Conservation (phyloP, 2,888 invertebrate species). For the Myopa testacea region DNA sequence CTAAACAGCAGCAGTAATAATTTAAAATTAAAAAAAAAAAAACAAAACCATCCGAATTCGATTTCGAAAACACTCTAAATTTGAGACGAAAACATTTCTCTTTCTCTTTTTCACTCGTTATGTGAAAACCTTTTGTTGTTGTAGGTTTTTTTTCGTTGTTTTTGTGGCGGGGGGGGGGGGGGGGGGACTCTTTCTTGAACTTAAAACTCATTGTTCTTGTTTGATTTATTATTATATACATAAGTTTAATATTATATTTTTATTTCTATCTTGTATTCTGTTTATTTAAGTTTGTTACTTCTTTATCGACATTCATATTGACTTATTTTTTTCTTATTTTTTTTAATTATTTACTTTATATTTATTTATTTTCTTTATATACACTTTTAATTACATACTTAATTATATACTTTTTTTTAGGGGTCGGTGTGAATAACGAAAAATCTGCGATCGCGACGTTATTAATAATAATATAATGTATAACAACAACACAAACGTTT, state of each 20-base stretch:
- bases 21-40: not conserved
- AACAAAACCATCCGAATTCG: not conserved
- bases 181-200: too few species aligned
- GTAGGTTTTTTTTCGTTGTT: too few species aligned
- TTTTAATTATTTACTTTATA: not conserved
- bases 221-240: too few species aligned
- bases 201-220: too few species aligned
- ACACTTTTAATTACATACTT: not conserved
- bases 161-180: too few species aligned
- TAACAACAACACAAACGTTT: not conserved
- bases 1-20: constrained; percentile 31
- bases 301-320: not conserved
- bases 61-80: too few species aligned
- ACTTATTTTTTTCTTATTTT: not conserved
- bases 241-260: too few species aligned
- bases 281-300: too few species aligned
- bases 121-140: too few species aligned
- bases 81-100: not conserved
- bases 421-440: too few species aligned
- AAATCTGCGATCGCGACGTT: constrained; percentile 4
- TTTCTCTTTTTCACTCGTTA: not conserved
- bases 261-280: too few species aligned
- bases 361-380: not conserved
- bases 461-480: not conserved
- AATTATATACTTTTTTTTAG: not conserved